phyloP scores from a whole-genome alignment of 2,888 invertebrate species.

The Dorcus parallelipipedus region DNA sequence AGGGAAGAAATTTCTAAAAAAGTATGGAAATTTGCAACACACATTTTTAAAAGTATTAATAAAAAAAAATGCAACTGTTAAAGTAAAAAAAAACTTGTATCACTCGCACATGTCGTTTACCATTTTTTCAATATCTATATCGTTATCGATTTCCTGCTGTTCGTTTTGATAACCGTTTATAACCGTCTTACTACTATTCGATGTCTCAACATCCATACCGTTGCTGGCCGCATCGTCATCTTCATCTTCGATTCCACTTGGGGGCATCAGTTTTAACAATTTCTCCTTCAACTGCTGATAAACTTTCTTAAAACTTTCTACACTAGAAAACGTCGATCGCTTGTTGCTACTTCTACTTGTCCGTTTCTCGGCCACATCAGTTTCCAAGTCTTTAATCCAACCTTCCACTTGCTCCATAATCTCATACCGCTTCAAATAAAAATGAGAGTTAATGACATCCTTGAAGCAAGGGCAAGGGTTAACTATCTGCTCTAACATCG shows the following conservation, averaged over 20 bases:
- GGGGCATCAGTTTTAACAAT: conserved; percentile 76
- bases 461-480: conserved; percentile 90
- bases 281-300: conserved; percentile 75
- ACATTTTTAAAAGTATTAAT: conserved; percentile 19
- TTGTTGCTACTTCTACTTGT: conserved; percentile 61
- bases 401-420: conserved; percentile 83
- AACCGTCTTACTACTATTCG: conserved; percentile 18
- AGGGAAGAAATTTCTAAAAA: conserved; percentile 22
- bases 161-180: conserved; percentile 27
- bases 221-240: conserved; percentile 27
- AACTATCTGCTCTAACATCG: conserved; percentile 89
- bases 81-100: conserved; percentile 31
- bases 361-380: conserved; percentile 58
- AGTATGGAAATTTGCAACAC: conserved; percentile 23
- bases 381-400: conserved; percentile 87
- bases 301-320: conserved; percentile 46
- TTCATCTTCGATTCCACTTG: conserved; percentile 38
- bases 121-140: conserved; percentile 76
- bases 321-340: conserved; percentile 40
- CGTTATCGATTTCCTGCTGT: conserved; percentile 56
- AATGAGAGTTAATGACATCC: conserved; percentile 90
- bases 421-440: conserved; percentile 91
- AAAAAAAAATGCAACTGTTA: conserved; percentile 21
- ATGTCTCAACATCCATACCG: conserved; percentile 28
- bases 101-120: conserved; percentile 66